Conservation (phyloP, 2,797 vertebrate species). For the Epinephelus malabaricus region DNA sequence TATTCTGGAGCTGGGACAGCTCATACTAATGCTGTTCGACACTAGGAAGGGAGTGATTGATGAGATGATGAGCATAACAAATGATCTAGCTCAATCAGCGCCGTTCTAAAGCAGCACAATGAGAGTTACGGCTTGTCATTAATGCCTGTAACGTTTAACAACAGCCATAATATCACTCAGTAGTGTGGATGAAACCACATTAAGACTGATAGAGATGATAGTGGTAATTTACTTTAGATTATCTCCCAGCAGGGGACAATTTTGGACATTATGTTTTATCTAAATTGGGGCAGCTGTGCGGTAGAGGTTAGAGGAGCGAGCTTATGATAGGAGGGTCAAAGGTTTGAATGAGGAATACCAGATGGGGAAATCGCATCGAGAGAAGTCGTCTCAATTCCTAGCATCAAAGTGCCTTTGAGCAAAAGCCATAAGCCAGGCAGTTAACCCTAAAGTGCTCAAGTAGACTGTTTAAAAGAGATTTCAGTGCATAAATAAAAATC, state of each 20-base stretch:
- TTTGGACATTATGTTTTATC: constrained; percentile 64
- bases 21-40: constrained; percentile 24
- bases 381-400: neutral
- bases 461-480: neutral
- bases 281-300: constrained; percentile 65
- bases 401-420: constrained; percentile 35
- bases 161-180: constrained; percentile 68
- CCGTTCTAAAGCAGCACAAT: constrained; percentile 44
- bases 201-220: constrained; percentile 64
- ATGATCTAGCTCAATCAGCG: constrained; percentile 62
- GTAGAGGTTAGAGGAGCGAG: constrained; percentile 37
- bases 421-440: constrained; percentile 6
- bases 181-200: constrained; percentile 54
- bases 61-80: constrained; percentile 66
- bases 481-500: constrained; percentile 20
- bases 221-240: constrained; percentile 70
- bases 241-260: constrained; percentile 68
- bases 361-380: constrained; percentile 12
- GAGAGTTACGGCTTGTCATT: constrained; percentile 64
- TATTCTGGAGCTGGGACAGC: constrained; percentile 26
- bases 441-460: constrained; percentile 25
- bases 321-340: constrained; percentile 53
- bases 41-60: constrained; percentile 60
- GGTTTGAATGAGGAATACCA: constrained; percentile 46
- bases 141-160: constrained; percentile 76